Evolutionary conservation across 1,140 invertebrate species (phyloP).

Genomic region (Phenacoccus solenopsis): DNA sequence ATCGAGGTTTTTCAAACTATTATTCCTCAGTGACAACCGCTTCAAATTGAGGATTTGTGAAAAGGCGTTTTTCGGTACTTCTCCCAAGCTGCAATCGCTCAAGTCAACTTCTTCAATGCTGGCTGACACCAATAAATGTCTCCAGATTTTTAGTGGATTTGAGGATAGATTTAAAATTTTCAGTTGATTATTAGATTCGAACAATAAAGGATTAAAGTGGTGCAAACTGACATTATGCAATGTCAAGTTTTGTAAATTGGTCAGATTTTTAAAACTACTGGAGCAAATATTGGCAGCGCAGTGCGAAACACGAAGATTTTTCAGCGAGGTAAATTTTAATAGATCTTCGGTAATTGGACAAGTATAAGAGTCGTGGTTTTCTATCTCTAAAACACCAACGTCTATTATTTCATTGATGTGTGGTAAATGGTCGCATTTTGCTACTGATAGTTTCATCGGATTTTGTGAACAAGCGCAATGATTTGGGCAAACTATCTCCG

Average conservation of each 20-base stretch:
- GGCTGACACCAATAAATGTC: not conserved
- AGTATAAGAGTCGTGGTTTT: not conserved
- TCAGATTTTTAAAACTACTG: not conserved
- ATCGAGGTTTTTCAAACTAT: not conserved
- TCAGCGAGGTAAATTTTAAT: not conserved
- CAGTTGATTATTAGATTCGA: not conserved
- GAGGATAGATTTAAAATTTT: not conserved
- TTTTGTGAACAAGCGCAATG: not conserved
- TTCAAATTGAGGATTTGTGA: not conserved
- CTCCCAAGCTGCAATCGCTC: not conserved
- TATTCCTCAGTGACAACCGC: not conserved
- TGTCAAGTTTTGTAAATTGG: not conserved
- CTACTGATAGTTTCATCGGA: not conserved
- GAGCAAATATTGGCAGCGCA: not conserved
- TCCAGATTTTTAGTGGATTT: not conserved
- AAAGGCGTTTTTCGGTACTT: not conserved
- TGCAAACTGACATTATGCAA: not conserved
- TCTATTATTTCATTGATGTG: not conserved
- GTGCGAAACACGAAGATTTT: not conserved
- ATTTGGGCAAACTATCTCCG: too few relatives aligned
- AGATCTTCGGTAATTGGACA: not conserved
- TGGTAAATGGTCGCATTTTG: not conserved
- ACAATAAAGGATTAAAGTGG: not conserved
- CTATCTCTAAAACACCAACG: not conserved
- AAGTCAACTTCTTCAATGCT: not conserved